Conservation (phyloP, 2,888 invertebrate genomes). For the Mythimna albipuncta region DNA sequence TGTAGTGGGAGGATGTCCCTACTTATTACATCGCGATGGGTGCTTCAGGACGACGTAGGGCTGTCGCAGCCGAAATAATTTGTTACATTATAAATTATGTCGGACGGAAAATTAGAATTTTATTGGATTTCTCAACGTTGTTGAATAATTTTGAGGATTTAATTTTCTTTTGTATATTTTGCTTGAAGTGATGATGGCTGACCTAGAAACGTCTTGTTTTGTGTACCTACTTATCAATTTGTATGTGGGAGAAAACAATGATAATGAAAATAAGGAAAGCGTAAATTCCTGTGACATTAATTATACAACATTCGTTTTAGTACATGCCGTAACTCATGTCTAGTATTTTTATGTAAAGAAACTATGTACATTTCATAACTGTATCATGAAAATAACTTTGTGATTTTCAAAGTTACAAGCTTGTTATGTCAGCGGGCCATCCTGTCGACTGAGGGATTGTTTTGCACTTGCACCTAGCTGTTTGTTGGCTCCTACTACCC, state of each 20-base stretch:
- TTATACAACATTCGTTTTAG: too few relatives aligned
- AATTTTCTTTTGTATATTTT: slow-evolving; percentile 53
- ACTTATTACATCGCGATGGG: slow-evolving; percentile 69
- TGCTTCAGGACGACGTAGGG: slow-evolving; percentile 62
- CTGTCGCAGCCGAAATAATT: slow-evolving; percentile 57
- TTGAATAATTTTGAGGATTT: slow-evolving; percentile 47
- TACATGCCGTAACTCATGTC: too few relatives aligned
- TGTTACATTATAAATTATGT: slow-evolving; percentile 56
- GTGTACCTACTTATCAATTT: slow-evolving; percentile 25
- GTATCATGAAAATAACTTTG: too few relatives aligned
- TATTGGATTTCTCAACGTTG: slow-evolving; percentile 55
- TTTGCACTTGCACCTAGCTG: too few relatives aligned
- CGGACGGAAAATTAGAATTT: slow-evolving; percentile 59
- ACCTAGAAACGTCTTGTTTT: slow-evolving; percentile 37
- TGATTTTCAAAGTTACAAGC: too few relatives aligned
- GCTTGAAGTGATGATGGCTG: slow-evolving; percentile 15
- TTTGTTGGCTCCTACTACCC: too few relatives aligned
- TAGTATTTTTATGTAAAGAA: too few relatives aligned
- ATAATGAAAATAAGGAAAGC: slow-evolving; percentile 12
- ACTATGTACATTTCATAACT: too few relatives aligned
- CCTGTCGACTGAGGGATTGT: too few relatives aligned
- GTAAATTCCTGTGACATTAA: neutral
- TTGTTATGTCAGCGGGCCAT: too few relatives aligned
- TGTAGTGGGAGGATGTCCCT: slow-evolving; percentile 70
- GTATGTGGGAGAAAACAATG: neutral